Evolutionary conservation across 2,888 invertebrate species (phyloP).

Genomic region (Celastrina argiolus): DNA sequence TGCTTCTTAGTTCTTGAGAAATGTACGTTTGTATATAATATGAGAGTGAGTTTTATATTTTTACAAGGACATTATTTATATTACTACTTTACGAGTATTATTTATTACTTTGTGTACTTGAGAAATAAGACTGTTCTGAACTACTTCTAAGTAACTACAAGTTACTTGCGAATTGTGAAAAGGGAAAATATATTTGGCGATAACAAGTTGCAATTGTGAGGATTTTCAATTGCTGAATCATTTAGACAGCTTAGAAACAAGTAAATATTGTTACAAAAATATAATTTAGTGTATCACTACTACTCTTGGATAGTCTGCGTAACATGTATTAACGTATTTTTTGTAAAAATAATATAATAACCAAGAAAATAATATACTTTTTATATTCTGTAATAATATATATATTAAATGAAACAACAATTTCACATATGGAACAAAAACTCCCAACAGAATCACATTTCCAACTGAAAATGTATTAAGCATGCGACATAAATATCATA

Average conservation of each 20-base stretch:
- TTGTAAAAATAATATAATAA: no score
- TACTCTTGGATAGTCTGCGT: no score
- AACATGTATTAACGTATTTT: no score
- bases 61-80: background rate
- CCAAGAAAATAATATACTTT: no score
- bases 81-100: background rate
- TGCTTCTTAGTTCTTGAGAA: background rate
- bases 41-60: background rate
- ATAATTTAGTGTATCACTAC: no score
- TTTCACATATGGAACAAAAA: background rate
- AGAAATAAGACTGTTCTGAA: background rate
- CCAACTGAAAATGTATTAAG: background rate
- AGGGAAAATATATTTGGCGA: background rate
- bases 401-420: background rate
- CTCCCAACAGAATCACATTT: background rate
- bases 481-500: conserved; percentile 54
- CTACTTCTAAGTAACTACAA: background rate
- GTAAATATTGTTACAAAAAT: no score
- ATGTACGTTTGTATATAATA: background rate
- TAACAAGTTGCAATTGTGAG: no score
- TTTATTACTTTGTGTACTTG: background rate
- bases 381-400: no score
- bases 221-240: no score
- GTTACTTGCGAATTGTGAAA: background rate
- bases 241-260: no score